Evolutionary conservation across 2,888 invertebrate genomes (phyloP).

Genomic region (Drosophila pseudotakahashii): DNA sequence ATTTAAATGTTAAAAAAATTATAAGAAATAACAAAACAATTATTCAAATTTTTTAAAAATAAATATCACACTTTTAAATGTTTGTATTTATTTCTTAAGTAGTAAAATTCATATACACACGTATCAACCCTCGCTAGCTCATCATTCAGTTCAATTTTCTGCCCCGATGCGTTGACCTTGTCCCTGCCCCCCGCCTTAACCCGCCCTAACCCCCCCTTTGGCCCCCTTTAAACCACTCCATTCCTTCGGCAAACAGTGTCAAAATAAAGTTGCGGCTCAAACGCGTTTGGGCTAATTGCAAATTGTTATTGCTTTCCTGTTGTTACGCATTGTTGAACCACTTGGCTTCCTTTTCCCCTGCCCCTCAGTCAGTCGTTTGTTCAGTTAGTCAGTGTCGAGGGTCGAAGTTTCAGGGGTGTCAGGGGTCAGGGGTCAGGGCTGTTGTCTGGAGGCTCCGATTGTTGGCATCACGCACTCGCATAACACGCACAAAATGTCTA

Average conservation of each 20-base stretch:
- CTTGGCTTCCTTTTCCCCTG: constrained; percentile 20
- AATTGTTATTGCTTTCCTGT: constrained; percentile 51
- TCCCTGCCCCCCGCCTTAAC: background rate
- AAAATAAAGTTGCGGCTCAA: constrained; percentile 35
- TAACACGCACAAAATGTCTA: constrained; percentile 42
- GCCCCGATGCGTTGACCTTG: constrained; percentile 32
- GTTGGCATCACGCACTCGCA: constrained; percentile 40
- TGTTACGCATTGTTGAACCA: constrained; percentile 38
- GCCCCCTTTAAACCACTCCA: constrained; percentile 2
- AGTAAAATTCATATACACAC: background rate
- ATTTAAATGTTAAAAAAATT: too few species aligned
- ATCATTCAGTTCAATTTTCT: constrained; percentile 26
- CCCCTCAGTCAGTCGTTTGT: constrained; percentile 1
- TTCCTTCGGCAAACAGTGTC: constrained; percentile 38
- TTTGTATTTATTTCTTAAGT: too few species aligned
- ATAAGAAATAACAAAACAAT: too few species aligned
- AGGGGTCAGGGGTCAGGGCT: constrained; percentile 18
- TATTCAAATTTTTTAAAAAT: too few species aligned
- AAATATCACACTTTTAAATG: background rate
- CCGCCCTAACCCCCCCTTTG: background rate
- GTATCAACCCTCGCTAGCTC: background rate
- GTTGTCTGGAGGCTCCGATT: constrained; percentile 30
- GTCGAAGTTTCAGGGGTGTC: constrained; percentile 1
- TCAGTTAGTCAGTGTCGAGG: constrained; percentile 8
- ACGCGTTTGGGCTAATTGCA: constrained; percentile 53